Conservation (phyloP, 1,140 invertebrate genomes). For the Meloidogyne exigua region DNA sequence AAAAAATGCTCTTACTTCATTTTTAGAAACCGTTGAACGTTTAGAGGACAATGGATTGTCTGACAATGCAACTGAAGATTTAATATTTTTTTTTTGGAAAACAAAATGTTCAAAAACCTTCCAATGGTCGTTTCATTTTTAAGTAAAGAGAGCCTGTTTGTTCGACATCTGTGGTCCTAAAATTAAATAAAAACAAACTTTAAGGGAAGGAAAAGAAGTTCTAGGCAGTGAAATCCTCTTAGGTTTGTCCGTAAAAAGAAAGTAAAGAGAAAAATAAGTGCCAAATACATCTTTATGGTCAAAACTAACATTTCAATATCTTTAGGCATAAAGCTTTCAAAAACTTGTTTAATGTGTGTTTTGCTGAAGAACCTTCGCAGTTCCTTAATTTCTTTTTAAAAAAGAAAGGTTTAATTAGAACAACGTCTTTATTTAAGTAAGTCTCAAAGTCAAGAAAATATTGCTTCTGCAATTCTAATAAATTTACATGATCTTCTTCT, state of each 20-base stretch:
- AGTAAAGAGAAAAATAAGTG: no score
- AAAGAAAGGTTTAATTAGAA: not conserved
- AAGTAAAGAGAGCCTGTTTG: constrained; percentile 8
- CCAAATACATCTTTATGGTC: no score
- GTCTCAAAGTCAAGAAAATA: constrained; percentile 18
- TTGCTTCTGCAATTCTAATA: constrained; percentile 11
- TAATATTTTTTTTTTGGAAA: not conserved
- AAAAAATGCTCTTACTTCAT: not conserved
- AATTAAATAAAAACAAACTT: not conserved
- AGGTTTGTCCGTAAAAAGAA: no score
- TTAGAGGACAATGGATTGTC: not conserved
- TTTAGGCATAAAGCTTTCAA: constrained; percentile 21
- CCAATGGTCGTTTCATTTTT: constrained; percentile 16
- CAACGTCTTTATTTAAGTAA: not conserved
- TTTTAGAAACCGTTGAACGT: not conserved
- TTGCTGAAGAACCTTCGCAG: constrained; percentile 14
- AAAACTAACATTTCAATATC: constrained; percentile 16
- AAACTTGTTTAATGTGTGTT: constrained; percentile 18
- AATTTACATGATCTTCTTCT: constrained; percentile 5
- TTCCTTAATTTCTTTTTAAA: not conserved
- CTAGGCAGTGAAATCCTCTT: no score
- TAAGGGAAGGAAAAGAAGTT: not conserved
- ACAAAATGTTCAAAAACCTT: not conserved
- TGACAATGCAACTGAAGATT: not conserved
- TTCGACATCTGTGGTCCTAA: constrained; percentile 15